A percentile compares a stretch with the other conserved stretches of the same genome.
Evolutionary conservation across 2,888 invertebrate genomes (phyloP).

Genomic region (Agrenia bidenticulata): DNA sequence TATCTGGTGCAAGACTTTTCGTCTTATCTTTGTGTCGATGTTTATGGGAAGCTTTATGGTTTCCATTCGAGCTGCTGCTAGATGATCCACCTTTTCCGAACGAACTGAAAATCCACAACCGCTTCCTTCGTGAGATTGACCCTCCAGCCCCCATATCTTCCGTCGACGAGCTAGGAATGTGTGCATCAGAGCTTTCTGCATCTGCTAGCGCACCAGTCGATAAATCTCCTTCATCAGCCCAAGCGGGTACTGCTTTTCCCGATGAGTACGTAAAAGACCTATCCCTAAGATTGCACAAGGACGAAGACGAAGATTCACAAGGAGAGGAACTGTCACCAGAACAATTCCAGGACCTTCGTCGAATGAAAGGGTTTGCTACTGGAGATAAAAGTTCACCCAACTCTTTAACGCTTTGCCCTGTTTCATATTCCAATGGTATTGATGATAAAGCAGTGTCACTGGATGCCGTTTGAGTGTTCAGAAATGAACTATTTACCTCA

Average conservation of each 20-base stretch:
- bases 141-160: conserved; percentile 37
- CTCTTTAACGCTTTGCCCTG: too few relatives aligned
- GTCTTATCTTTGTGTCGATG: conserved; percentile 29
- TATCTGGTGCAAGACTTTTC: conserved; percentile 38
- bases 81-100: conserved; percentile 55
- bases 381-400: conserved; percentile 10
- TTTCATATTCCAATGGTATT: too few relatives aligned
- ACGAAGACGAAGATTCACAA: conserved; percentile 47
- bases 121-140: conserved; percentile 10
- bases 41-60: conserved; percentile 30
- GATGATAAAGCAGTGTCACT: not conserved
- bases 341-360: conserved; percentile 49
- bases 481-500: not conserved
- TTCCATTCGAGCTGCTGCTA: conserved; percentile 25
- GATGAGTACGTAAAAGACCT: conserved; percentile 19
- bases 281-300: conserved; percentile 26
- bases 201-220: conserved; percentile 52
- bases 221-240: conserved; percentile 50
- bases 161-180: conserved; percentile 37
- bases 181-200: conserved; percentile 51
- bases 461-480: not conserved
- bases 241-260: conserved; percentile 19
- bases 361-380: conserved; percentile 10
- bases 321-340: conserved; percentile 39
- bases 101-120: conserved; percentile 52